phyloP scores from a whole-genome alignment of 2,113 vertebrate species.

The Oncorhynchus tshawytscha region DNA sequence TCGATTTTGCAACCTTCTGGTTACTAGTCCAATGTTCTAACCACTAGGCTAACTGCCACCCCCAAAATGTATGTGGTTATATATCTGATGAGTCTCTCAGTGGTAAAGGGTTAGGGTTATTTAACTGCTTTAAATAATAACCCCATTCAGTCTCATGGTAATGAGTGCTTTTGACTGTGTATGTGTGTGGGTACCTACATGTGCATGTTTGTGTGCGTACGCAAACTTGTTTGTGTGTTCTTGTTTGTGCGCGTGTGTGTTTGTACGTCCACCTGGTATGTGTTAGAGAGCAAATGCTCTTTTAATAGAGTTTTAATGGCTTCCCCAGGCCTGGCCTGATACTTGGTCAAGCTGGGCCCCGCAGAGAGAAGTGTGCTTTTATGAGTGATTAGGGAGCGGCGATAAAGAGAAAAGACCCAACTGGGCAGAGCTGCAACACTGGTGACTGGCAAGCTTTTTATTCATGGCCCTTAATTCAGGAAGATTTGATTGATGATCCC shows the following conservation, averaged over 20 bases:
- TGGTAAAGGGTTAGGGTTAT: neutral
- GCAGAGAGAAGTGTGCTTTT: constrained; percentile 24
- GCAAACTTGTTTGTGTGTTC: neutral
- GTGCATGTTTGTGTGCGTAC: constrained; percentile 15
- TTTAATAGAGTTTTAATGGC: constrained; percentile 44
- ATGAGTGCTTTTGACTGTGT: neutral
- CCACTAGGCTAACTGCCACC: no score
- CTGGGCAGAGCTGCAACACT: constrained; percentile 4
- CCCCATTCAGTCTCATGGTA: neutral
- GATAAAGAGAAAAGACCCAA: constrained; percentile 30
- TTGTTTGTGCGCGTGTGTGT: neutral
- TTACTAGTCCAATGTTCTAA: no score
- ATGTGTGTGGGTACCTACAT: neutral
- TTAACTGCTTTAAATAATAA: constrained; percentile 14
- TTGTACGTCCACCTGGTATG: neutral
- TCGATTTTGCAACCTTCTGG: no score
- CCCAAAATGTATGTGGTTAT: neutral
- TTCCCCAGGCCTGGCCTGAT: constrained; percentile 6
- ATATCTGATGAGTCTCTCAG: neutral
- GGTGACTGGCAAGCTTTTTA: constrained; percentile 8
- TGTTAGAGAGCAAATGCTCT: constrained; percentile 20
- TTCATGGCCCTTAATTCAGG: neutral
- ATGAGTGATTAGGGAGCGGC: constrained; percentile 35
- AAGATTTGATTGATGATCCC: constrained; percentile 24
- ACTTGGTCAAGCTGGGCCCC: constrained; percentile 34